Percentiles rank a stretch among this genome's conserved stretches.
phyloP scores from a whole-genome alignment of 30 jellyfish, hydroid and myxozoan genomes.

The Catostylus mosaicus region DNA sequence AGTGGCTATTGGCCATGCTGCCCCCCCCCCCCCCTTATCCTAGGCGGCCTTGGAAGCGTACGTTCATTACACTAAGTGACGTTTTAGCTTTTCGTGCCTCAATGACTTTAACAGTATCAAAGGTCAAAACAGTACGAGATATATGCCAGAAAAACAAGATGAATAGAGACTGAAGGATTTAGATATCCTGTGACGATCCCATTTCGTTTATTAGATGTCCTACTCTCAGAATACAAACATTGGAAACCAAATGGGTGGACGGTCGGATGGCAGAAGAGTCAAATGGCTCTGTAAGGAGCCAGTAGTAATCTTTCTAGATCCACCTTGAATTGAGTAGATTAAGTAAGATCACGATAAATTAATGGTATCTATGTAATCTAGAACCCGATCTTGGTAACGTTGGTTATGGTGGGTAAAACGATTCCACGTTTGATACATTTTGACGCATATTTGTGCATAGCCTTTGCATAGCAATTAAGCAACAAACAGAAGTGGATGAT shows the following conservation, averaged over 20 bases:
- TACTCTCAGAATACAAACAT: neutral
- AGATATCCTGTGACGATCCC: too few relatives aligned
- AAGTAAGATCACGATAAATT: neutral
- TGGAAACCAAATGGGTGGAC: neutral
- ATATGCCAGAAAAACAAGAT: too few relatives aligned
- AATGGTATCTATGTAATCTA: neutral
- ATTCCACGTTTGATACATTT: neutral
- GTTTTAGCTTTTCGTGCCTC: too few relatives aligned
- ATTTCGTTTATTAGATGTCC: too few relatives aligned
- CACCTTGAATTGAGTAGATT: neutral
- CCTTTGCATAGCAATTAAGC: neutral
- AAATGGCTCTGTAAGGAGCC: conserved; percentile 3
- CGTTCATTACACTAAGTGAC: too few relatives aligned
- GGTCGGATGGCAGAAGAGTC: neutral
- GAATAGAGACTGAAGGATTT: too few relatives aligned
- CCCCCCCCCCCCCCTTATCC: too few relatives aligned
- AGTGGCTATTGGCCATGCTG: too few relatives aligned
- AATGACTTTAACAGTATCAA: too few relatives aligned
- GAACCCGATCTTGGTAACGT: neutral
- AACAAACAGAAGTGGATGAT: neutral
- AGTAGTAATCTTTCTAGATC: conserved; percentile 2
- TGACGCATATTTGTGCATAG: neutral
- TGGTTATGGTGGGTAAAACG: neutral
- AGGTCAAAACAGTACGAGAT: too few relatives aligned
- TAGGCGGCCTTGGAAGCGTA: too few relatives aligned